Evolutionary conservation across 2,113 vertebrate species (phyloP), one percentile per base, ranked within the genome.

Genomic region (Acanthisitta chloris): DNA sequence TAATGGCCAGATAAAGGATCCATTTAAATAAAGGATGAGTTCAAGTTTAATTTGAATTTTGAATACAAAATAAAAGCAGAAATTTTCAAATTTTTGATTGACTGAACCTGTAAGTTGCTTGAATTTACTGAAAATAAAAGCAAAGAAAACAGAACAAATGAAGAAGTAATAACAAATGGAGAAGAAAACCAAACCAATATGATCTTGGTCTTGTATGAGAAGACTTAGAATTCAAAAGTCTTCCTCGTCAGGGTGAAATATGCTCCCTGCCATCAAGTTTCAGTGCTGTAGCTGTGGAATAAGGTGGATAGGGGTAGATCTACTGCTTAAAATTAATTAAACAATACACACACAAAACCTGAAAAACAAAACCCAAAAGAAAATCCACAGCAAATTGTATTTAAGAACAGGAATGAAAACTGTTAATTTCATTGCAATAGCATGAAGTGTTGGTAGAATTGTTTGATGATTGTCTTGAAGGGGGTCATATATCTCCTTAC

Each of bases 171-270:
- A 81, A 20, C 3, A 85, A 69, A 66, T 25, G 12, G 55, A 66
- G 52, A 71, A 58, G 26, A 94, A 91, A 74, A 59, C 4, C 10
- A 55, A 66, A 51, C 5, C 29, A 13, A 14, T 29, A 66, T 20
- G 0, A 59, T n/a, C 34, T 74, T 66, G 18, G 12, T 46, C 17
- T 59, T 33, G 4, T 51, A 29, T 1, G 1, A 66, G 28, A 52
- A 77, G 26, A 23, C 34, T 29, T 65, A 46, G 59, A 70, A 78
- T 78, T 49, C 23, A 54, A 45, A 89, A 28, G 8, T 62, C 59
- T 71, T 67, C 34, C 5, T n/a, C 13, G 65, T 78, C 45, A 84
- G 31, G 40, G 8, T 43, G 38, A 81, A 90, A 61, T 2, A 5
- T 31, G 4, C 9, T 70, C 25, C 28, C 17, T 87, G 66, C 21